These are phyloP conservation scores for Calypte anna DNA, from an alignment of 2,113 vertebrate species.

Conservation along the genomic window DNA sequence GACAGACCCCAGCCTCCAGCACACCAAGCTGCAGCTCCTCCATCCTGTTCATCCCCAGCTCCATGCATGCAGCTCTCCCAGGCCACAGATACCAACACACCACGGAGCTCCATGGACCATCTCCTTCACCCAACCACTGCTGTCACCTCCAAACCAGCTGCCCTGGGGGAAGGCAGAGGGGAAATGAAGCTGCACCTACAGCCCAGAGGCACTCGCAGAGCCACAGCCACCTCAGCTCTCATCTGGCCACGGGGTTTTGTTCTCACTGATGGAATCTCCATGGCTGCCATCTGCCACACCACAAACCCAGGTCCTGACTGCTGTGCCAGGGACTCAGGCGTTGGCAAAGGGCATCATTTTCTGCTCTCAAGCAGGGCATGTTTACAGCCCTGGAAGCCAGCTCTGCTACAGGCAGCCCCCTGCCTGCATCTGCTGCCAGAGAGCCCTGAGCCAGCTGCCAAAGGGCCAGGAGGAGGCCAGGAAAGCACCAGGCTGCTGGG, in stretches of 20 bases:
- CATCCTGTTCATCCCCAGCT: no score
- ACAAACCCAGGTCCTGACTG: neutral
- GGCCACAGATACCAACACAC: neutral
- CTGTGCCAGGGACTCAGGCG: neutral
- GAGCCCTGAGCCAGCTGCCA: neutral
- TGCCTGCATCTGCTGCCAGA: neutral
- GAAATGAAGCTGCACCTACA: neutral
- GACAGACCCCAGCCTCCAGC: neutral
- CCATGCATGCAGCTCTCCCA: rapidly evolving
- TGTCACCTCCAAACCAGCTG: neutral
- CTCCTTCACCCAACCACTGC: neutral
- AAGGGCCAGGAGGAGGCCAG: neutral
- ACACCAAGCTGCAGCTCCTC: no score
- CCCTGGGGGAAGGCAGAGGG: neutral
- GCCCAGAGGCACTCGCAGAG: neutral
- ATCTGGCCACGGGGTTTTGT: neutral
- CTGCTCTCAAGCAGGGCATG: neutral
- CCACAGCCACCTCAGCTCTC: neutral
- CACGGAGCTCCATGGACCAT: neutral
- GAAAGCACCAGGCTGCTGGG: neutral
- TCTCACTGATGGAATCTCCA: neutral
- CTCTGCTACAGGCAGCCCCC: neutral
- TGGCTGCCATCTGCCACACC: neutral
- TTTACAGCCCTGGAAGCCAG: neutral
- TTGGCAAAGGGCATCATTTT: neutral